Percentiles rank a stretch among this genome's conserved stretches.
Conservation (phyloP, 2,888 invertebrate species). For the Drosophila birchii region DNA sequence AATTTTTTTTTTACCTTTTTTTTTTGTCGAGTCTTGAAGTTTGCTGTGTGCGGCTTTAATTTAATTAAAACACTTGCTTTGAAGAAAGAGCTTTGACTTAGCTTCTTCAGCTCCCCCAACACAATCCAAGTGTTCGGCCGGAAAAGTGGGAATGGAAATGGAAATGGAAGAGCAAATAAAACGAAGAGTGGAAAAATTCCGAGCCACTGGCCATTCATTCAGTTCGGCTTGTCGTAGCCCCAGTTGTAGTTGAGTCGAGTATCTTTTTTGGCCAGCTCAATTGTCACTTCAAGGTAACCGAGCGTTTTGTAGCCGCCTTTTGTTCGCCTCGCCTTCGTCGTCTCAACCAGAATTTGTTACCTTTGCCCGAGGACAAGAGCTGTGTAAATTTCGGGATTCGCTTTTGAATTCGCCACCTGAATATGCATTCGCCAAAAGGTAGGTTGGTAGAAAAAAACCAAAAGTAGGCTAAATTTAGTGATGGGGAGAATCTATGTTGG, state of each 20-base stretch:
- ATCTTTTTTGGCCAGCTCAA: constrained; percentile 20
- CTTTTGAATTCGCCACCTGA: constrained; percentile 53
- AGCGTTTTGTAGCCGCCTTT: constrained; percentile 38
- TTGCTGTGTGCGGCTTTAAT: constrained; percentile 44
- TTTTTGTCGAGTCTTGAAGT: constrained; percentile 13
- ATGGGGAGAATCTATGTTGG: neutral
- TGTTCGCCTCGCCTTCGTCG: constrained; percentile 30
- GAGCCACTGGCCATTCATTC: constrained; percentile 28
- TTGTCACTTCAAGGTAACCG: constrained; percentile 39
- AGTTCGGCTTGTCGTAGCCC: constrained; percentile 9
- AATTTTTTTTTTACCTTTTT: neutral
- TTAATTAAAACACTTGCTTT: constrained; percentile 64
- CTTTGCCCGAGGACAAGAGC: constrained; percentile 25
- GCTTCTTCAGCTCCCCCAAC: constrained; percentile 9
- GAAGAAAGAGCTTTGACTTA: constrained; percentile 8
- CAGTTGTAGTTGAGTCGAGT: constrained; percentile 31
- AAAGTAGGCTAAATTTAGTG: neutral
- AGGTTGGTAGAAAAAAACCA: neutral
- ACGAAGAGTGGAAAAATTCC: constrained; percentile 29
- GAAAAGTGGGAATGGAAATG: constrained; percentile 10
- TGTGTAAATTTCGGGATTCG: constrained; percentile 29
- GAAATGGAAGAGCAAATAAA: constrained; percentile 13
- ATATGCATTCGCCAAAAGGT: constrained; percentile 51
- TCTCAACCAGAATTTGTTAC: constrained; percentile 1
- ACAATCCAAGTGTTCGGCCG: constrained; percentile 32